Conservation (phyloP, 2,797 vertebrate species). For the Hemitrygon akajei region DNA sequence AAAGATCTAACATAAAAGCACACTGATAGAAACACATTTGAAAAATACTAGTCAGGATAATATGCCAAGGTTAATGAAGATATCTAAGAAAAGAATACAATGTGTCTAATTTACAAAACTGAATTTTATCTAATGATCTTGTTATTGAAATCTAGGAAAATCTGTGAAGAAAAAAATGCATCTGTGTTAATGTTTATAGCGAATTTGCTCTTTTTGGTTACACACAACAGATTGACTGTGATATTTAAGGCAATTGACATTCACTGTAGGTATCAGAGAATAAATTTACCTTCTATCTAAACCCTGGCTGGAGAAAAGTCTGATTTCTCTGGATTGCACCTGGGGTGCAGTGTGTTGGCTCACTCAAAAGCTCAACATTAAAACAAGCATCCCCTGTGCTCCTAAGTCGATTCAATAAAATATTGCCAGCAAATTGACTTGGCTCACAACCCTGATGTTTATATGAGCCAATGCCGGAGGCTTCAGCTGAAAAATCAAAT, state of each 20-base stretch:
- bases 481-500: not conserved
- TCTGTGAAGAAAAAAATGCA: not conserved
- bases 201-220: conserved; percentile 30
- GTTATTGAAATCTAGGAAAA: not conserved
- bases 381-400: not conserved
- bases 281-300: not conserved
- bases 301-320: too few relatives aligned
- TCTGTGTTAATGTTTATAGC: not conserved
- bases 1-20: not conserved
- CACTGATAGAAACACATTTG: not conserved
- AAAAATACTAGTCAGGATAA: not conserved
- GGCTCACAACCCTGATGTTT: not conserved
- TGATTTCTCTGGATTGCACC: not conserved
- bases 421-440: not conserved
- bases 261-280: not conserved
- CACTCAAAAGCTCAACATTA: not conserved
- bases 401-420: not conserved
- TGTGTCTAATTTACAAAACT: not conserved
- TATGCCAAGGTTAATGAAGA: not conserved
- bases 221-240: conserved; percentile 1
- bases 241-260: not conserved
- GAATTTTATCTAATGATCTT: not conserved
- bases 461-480: not conserved
- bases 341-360: not conserved
- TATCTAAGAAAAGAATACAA: not conserved